Percentiles rank a stretch among this genome's conserved stretches.
phyloP scores from a whole-genome alignment of 1,140 invertebrate species.

The Halictus rubicundus region DNA sequence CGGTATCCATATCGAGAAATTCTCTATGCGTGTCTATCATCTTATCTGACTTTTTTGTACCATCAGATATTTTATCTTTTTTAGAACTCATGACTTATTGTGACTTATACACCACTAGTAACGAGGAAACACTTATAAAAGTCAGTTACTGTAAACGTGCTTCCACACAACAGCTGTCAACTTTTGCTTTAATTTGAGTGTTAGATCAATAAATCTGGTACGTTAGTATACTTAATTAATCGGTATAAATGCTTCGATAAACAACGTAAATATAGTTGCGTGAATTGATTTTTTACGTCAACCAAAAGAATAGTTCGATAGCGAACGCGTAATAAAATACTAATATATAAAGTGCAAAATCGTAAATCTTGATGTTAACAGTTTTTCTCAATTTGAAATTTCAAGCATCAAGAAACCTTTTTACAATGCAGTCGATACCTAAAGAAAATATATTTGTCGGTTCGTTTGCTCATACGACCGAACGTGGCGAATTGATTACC shows the following conservation, averaged over 20 bases:
- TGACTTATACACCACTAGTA: background rate
- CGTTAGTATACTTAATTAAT: background rate
- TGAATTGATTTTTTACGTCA: background rate
- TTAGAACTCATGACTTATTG: constrained; percentile 48
- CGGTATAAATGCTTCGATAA: too few species aligned
- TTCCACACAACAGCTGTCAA: background rate
- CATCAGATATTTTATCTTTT: constrained; percentile 52
- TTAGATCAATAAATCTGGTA: constrained; percentile 23
- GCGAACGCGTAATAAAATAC: background rate
- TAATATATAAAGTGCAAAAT: background rate
- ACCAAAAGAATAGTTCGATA: background rate
- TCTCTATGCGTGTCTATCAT: constrained; percentile 67
- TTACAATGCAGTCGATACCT: constrained; percentile 46
- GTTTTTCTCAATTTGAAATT: background rate
- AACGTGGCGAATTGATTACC: constrained; percentile 68
- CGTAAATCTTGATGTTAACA: background rate
- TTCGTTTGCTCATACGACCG: constrained; percentile 70
- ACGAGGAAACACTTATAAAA: background rate
- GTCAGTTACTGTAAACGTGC: background rate
- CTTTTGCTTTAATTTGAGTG: background rate
- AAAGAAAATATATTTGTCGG: constrained; percentile 68
- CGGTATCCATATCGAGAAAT: constrained; percentile 77
- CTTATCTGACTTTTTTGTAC: constrained; percentile 67
- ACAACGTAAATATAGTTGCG: background rate
- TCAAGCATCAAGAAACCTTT: constrained; percentile 64